Percentiles rank a stretch among this genome's conserved stretches.
Conservation (phyloP, 2,113 vertebrate species). For the Chaenogobius annularis region DNA sequence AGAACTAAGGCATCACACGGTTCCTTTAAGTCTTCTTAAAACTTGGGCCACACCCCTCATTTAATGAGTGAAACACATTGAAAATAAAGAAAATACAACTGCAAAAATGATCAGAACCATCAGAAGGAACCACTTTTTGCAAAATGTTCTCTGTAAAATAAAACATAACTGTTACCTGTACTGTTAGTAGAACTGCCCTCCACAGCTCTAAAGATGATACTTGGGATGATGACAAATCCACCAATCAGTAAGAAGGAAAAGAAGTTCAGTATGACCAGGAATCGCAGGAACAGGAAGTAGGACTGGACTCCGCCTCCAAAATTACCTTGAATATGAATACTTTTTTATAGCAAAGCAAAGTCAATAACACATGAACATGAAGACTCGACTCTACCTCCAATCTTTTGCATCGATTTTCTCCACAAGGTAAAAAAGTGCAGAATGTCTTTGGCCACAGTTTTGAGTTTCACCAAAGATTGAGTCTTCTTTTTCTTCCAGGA, state of each 20-base stretch:
- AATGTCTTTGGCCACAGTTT: conserved; percentile 13
- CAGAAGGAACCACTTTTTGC: no score
- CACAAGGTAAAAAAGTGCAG: conserved; percentile 66
- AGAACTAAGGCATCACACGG: no score
- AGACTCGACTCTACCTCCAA: conserved; percentile 70
- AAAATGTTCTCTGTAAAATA: no score
- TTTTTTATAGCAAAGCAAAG: background rate
- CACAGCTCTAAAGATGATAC: conserved; percentile 63
- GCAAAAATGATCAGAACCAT: no score
- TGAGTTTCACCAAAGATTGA: conserved; percentile 51
- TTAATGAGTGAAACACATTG: no score
- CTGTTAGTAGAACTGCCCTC: conserved; percentile 24
- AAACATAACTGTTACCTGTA: conserved; percentile 60
- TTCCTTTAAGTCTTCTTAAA: no score
- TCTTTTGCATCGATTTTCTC: conserved; percentile 73
- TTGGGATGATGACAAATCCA: conserved; percentile 79
- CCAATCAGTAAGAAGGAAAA: conserved; percentile 77
- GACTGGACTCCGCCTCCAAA: conserved; percentile 86
- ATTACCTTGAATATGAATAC: conserved; percentile 74
- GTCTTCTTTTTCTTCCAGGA: conserved; percentile 66
- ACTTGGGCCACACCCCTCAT: no score
- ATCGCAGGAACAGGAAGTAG: conserved; percentile 85
- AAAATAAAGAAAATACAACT: no score
- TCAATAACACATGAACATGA: no score
- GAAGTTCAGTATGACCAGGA: conserved; percentile 85